Base-by-base conservation (phyloP, 2,113 vertebrate genomes). In the Lagopus muta region DNA sequence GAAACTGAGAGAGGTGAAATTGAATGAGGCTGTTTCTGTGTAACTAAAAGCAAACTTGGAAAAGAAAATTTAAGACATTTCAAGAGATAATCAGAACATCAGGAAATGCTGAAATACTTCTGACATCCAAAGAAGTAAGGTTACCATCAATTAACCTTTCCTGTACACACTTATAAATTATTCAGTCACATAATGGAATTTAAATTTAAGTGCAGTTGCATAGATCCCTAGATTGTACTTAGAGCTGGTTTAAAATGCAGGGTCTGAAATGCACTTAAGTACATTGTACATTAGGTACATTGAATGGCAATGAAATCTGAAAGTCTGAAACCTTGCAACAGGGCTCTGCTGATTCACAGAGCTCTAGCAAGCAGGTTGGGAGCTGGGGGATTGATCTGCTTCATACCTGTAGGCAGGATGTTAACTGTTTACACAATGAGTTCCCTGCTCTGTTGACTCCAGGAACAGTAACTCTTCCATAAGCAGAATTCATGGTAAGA, bases 151-250 rank as follows among this genome's bases (percentile, higher is more conserved):
- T 82, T 92, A 94, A 87, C 32, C 52, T 75, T 43, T 75, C 27
- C 50, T 84, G 27, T 66, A 87, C 43, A 60, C 14, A 28, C 20
- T 55, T 47, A 87, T 91, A 86, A 94, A 91, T 89, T 92, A 91
- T 94, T 94, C 84, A 82, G 61, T 87, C 55, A 43, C 42, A 54
- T 78, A 91, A 71, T 75, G 74, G 61, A 34, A 89, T 85, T 76
- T 81, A 82, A 86, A 80, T 93, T 80, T 72, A 80, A 94, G 69
- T 84, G 73, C 65, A 81, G n/a, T 86, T 58, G 47, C 74, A 71
- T 38, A 77, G 70, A 32, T 50, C 76, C 70, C 75, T 36, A 67
- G 81, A 50, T 45, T 90, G 40, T 36, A 88, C 64, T 43, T 82
- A 64, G 34, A 57, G 30, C 16, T 75, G 36, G 19, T 78, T 76